Evolutionary conservation across 2,797 vertebrate species (phyloP), one percentile per base, ranked within the genome.

Genomic region (Myripristis murdjan): DNA sequence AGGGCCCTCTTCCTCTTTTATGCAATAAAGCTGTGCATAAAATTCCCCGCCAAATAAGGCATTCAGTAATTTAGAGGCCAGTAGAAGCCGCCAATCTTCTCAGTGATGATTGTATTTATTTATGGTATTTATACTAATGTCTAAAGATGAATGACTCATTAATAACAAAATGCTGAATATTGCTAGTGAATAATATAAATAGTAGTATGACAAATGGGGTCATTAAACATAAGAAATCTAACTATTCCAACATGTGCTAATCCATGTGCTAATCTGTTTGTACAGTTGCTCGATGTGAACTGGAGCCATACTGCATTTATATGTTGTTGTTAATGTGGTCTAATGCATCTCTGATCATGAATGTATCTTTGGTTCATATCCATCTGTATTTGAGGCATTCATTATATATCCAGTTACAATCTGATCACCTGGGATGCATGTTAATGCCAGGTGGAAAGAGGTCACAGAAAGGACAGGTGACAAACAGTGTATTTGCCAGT

Each of bases 131-230:
- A 6, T 4, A 23, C 44, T 10, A 28, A 28, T 4, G 14, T 54
- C 35, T 49, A 3, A 53, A 65, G 80, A 75, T 64, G 7, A 26
- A 65, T 37, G 73, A 84, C 46, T 74, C 72, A 60, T 5, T 18
- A 14, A 44, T 46, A 58, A n/a, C n/a, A n/a, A n/a, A n/a, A n/a
- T n/a, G n/a, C n/a, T n/a, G n/a, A n/a, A n/a, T n/a, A n/a, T n/a
- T n/a, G n/a, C n/a, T n/a, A n/a, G n/a, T n/a, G n/a, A n/a, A n/a
- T n/a, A n/a, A n/a, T n/a, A n/a, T n/a, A n/a, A n/a, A n/a, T n/a
- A n/a, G n/a, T n/a, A n/a, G n/a, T n/a, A n/a, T n/a, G n/a, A n/a
- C n/a, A n/a, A n/a, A n/a, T n/a, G n/a, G n/a, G n/a, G n/a, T n/a
- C n/a, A n/a, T n/a, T n/a, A n/a, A n/a, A n/a, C n/a, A n/a, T n/a